phyloP scores from a whole-genome alignment of 2,888 invertebrate species.

The Unio pictorum region DNA sequence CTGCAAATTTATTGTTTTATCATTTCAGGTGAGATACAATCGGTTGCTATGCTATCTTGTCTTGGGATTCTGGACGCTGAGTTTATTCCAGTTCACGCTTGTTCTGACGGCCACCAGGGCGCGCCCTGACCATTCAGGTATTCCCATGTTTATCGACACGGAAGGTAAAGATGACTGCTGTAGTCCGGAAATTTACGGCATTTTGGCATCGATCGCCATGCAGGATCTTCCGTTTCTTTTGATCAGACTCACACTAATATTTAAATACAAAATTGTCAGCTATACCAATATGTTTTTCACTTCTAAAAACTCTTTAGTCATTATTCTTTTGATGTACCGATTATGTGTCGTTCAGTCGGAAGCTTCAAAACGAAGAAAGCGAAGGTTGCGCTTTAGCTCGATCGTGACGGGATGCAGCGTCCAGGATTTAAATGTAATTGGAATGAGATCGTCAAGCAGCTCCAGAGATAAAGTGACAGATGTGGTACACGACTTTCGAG shows the following conservation, averaged over 20 bases:
- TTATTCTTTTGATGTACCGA: conserved; percentile 87
- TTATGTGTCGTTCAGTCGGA: conserved; percentile 73
- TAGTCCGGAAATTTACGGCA: conserved; percentile 55
- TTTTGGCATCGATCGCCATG: conserved; percentile 63
- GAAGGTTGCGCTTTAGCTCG: neutral
- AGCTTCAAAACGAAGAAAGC: conserved; percentile 9
- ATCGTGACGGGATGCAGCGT: no score
- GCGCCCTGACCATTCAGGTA: conserved; percentile 64
- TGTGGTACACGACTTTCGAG: no score
- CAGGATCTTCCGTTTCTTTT: conserved; percentile 70
- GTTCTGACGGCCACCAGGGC: conserved; percentile 86
- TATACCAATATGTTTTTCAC: conserved; percentile 98
- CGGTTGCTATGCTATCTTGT: conserved; percentile 87
- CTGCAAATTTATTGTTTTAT: neutral
- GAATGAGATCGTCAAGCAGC: no score
- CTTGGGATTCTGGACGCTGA: conserved; percentile 92
- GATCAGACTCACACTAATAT: conserved; percentile 82
- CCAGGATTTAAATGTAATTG: no score
- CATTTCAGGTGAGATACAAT: conserved; percentile 74
- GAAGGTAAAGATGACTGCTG: conserved; percentile 46
- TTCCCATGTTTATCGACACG: conserved; percentile 19
- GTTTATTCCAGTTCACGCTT: conserved; percentile 93
- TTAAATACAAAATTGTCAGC: conserved; percentile 89
- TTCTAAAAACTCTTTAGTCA: conserved; percentile 91
- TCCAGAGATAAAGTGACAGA: no score